Percentiles rank a stretch among this genome's conserved stretches.
phyloP scores from a whole-genome alignment of 2,113 vertebrate species.

The Ochotona princeps region DNA sequence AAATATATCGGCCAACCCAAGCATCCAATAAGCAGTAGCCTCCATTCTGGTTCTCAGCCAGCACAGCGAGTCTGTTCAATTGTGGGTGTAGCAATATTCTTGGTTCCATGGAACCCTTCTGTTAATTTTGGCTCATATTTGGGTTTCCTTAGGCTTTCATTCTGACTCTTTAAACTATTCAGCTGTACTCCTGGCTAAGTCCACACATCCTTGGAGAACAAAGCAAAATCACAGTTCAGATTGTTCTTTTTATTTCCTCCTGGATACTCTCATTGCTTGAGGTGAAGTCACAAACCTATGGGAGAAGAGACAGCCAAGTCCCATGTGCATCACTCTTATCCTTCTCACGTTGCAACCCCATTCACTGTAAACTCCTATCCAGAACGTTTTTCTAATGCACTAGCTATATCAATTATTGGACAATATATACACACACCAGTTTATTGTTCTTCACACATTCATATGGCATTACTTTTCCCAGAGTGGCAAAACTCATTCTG shows the following conservation, averaged over 20 bases:
- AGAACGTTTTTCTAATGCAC: neutral
- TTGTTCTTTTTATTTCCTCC: slow-evolving; percentile 25
- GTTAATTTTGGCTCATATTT: neutral
- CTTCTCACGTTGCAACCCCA: neutral
- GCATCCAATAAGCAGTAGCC: neutral
- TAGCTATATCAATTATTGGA: neutral
- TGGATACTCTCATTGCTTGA: neutral
- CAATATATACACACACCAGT: neutral
- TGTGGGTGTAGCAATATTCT: neutral
- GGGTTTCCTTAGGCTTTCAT: neutral
- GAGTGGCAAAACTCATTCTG: neutral
- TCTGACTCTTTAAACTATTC: slow-evolving; percentile 5
- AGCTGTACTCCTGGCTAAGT: neutral
- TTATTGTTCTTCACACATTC: slow-evolving; percentile 27
- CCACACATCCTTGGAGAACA: neutral
- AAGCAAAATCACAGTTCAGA: slow-evolving; percentile 37
- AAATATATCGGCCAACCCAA: neutral
- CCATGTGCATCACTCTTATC: neutral
- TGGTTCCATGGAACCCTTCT: neutral
- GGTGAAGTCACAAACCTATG: neutral
- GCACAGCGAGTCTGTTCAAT: neutral
- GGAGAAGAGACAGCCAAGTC: neutral
- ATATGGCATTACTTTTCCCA: neutral
- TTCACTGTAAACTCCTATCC: neutral
- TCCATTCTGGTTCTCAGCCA: neutral